A percentile compares a stretch with the other conserved stretches of the same genome.
Evolutionary conservation across 2,113 vertebrate species (phyloP).

Genomic region (Poeciliopsis prolifica): DNA sequence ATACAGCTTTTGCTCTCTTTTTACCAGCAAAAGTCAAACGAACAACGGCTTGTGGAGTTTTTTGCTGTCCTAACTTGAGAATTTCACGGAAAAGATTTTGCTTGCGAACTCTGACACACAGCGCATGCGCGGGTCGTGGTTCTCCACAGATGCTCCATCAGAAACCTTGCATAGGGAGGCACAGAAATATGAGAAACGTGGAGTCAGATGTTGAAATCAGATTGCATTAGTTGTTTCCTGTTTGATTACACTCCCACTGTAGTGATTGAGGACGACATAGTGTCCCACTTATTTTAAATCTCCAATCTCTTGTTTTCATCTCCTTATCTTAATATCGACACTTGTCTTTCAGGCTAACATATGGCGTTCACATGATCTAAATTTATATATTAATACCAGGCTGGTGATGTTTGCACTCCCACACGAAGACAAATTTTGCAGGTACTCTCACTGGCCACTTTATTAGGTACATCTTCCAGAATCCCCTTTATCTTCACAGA

Average conservation of each 20-base stretch:
- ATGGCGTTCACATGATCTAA: background rate
- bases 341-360: background rate
- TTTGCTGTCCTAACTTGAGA: slow-evolving; percentile 41
- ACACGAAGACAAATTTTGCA: background rate
- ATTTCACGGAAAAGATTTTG: slow-evolving; percentile 59
- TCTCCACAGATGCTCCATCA: slow-evolving; percentile 16
- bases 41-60: background rate
- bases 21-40: background rate
- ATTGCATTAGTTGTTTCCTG: slow-evolving; percentile 18
- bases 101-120: background rate
- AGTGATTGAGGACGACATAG: background rate
- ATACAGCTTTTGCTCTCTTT: background rate
- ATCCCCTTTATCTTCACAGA: too few relatives aligned
- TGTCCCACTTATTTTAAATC: slow-evolving; percentile 1
- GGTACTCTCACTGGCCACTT: background rate
- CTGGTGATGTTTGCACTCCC: too few relatives aligned
- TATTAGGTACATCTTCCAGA: background rate
- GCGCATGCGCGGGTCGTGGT: slow-evolving; percentile 66
- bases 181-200: background rate
- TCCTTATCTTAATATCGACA: slow-evolving; percentile 6
- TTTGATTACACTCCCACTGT: slow-evolving; percentile 9
- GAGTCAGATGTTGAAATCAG: slow-evolving; percentile 3
- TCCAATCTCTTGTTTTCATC: slow-evolving; percentile 6
- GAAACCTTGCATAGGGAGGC: background rate
- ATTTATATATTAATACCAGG: too few relatives aligned